A percentile compares a stretch with the other conserved stretches of the same genome.
These are phyloP conservation scores for Rhopalosiphum padi DNA, from an alignment of 1,140 invertebrate species.

Conservation along the genomic window DNA sequence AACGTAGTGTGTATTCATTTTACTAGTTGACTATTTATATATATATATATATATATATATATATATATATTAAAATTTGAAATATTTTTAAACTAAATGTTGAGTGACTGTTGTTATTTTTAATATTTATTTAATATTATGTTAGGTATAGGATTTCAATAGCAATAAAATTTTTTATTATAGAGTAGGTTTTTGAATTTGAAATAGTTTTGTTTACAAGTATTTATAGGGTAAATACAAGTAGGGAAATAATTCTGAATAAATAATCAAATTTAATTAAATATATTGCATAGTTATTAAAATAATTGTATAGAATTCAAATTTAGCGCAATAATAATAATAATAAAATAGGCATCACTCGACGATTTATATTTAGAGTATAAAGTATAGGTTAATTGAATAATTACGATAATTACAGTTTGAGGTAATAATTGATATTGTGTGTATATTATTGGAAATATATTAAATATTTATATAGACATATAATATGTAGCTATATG, in stretches of 20 bases:
- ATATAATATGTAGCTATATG: background rate
- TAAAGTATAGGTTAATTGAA: background rate
- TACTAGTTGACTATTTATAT: too few relatives aligned
- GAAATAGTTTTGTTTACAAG: background rate
- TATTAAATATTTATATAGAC: background rate
- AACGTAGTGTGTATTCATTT: background rate
- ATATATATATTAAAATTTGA: too few relatives aligned
- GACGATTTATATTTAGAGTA: background rate
- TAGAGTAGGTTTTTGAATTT: background rate
- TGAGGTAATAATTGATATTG: background rate
- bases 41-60: too few relatives aligned
- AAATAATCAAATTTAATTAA: background rate
- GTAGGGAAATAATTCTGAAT: background rate
- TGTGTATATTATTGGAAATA: background rate
- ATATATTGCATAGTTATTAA: background rate
- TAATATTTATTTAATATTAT: too few relatives aligned
- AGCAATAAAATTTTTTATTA: too few relatives aligned
- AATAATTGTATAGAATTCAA: background rate
- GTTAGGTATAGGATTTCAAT: too few relatives aligned
- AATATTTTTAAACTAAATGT: too few relatives aligned
- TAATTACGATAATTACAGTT: background rate
- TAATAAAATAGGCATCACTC: background rate
- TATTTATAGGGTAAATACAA: background rate
- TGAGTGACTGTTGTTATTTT: too few relatives aligned
- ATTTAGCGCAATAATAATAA: background rate